Conservation (phyloP, 2,797 vertebrate species). For the Gymnopithys bicolor region DNA sequence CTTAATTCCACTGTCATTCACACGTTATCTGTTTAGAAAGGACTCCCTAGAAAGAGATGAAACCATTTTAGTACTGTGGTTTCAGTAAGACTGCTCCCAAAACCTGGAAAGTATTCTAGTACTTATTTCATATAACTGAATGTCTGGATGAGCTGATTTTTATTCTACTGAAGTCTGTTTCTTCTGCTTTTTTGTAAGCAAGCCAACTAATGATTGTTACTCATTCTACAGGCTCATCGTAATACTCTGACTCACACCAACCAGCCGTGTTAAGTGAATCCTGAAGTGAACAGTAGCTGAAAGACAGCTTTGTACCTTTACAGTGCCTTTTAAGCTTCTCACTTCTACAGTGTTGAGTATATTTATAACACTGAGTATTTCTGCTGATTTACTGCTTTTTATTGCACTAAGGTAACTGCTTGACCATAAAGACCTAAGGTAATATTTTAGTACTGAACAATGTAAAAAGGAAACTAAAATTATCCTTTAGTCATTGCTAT, state of each 20-base stretch:
- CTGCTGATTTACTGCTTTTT: not conserved
- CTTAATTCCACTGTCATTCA: not conserved
- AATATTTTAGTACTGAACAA: not conserved
- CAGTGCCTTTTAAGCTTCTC: not conserved
- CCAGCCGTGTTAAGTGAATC: not conserved
- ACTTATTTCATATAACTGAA: not conserved
- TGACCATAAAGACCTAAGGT: not conserved
- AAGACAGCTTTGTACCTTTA: not conserved
- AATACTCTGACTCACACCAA: not conserved
- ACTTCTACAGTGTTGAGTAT: rapidly evolving
- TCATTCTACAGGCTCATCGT: not conserved
- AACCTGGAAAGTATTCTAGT: not conserved
- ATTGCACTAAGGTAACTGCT: not conserved
- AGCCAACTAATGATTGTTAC: not conserved
- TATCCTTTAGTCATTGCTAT: not conserved
- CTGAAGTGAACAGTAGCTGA: not conserved
- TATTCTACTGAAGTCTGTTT: not conserved
- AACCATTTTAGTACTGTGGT: not conserved
- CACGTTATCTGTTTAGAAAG: not conserved
- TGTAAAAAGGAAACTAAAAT: not conserved
- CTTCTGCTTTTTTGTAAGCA: not conserved
- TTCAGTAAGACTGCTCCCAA: not conserved
- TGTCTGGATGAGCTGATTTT: not conserved
- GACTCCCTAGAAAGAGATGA: not conserved
- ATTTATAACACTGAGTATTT: not conserved